Evolutionary conservation across 2,888 invertebrate species (phyloP).

Genomic region (Ichneumoninae sp.): DNA sequence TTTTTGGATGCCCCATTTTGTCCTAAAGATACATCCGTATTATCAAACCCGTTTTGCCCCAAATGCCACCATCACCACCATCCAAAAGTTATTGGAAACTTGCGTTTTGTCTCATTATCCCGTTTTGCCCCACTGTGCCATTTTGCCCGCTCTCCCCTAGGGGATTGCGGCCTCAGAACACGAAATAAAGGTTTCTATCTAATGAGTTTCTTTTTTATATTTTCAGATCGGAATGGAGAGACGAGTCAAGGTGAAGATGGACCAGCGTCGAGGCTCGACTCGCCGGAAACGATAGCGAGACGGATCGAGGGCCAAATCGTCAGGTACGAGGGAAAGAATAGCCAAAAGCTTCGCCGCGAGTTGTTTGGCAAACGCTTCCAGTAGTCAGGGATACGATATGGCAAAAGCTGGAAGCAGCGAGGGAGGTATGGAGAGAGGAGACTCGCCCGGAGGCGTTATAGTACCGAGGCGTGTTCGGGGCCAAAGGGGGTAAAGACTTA

Average conservation of each 20-base stretch:
- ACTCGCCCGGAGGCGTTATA: conserved; percentile 55
- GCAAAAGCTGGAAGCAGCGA: conserved; percentile 40
- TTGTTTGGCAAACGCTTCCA: conserved; percentile 40
- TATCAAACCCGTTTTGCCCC: no score
- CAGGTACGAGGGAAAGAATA: conserved; percentile 47
- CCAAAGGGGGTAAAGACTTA: conserved; percentile 64
- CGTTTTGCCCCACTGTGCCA: no score
- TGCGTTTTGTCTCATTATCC: no score
- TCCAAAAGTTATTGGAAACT: no score
- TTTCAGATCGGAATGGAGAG: background rate
- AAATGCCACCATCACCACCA: no score
- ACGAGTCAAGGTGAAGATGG: conserved; percentile 34
- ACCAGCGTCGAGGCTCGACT: conserved; percentile 39
- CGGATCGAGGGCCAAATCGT: conserved; percentile 46
- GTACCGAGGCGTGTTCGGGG: conserved; percentile 46
- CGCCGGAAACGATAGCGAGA: conserved; percentile 50
- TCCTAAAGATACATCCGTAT: no score
- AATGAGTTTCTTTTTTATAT: background rate
- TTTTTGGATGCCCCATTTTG: no score
- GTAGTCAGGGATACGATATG: conserved; percentile 3
- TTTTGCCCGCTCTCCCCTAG: no score
- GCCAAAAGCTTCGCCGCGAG: conserved; percentile 19
- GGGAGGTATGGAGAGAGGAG: conserved; percentile 34
- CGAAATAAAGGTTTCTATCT: no score
- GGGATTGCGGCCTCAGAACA: no score